These are phyloP conservation scores for Austrolebias charrua DNA, from an alignment of 2,797 vertebrate genomes.

Conservation along the genomic window DNA sequence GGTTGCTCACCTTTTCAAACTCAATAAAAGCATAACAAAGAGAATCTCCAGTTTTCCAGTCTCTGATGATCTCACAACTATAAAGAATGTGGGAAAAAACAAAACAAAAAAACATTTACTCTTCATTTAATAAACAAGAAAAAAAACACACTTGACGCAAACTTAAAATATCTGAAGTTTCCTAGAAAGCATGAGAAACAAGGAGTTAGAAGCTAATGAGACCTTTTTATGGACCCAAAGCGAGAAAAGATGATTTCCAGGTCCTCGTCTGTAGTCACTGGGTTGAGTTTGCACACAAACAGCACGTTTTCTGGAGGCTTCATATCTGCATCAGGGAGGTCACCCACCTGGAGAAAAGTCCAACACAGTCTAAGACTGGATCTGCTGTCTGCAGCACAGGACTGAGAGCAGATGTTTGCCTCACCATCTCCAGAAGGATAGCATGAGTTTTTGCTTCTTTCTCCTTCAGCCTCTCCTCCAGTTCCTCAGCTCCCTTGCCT, in stretches of 20 bases:
- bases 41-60: slow-evolving; percentile 95
- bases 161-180: too few species aligned
- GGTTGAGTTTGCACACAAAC: slow-evolving; percentile 98
- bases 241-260: slow-evolving; percentile 97
- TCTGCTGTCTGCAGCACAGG: too few species aligned
- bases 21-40: slow-evolving; percentile 98
- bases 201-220: not conserved
- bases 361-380: slow-evolving; percentile 10
- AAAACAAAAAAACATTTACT: not conserved
- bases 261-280: slow-evolving; percentile 95
- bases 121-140: not conserved
- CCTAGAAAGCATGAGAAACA: too few species aligned
- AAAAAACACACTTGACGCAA: too few species aligned
- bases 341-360: slow-evolving; percentile 84
- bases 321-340: slow-evolving; percentile 93
- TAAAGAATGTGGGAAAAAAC: slow-evolving; percentile 32
- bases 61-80: slow-evolving; percentile 98
- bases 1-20: slow-evolving; percentile 91
- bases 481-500: slow-evolving; percentile 85
- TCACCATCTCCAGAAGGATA: slow-evolving; percentile 97
- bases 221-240: slow-evolving; percentile 94
- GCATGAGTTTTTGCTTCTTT: slow-evolving; percentile 96
- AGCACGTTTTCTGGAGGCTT: slow-evolving; percentile 94
- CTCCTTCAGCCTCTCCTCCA: slow-evolving; percentile 91
- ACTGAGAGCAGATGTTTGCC: not conserved